These are phyloP conservation scores for Plebejus argus DNA, from an alignment of 2,888 invertebrate genomes.

Conservation along the genomic window DNA sequence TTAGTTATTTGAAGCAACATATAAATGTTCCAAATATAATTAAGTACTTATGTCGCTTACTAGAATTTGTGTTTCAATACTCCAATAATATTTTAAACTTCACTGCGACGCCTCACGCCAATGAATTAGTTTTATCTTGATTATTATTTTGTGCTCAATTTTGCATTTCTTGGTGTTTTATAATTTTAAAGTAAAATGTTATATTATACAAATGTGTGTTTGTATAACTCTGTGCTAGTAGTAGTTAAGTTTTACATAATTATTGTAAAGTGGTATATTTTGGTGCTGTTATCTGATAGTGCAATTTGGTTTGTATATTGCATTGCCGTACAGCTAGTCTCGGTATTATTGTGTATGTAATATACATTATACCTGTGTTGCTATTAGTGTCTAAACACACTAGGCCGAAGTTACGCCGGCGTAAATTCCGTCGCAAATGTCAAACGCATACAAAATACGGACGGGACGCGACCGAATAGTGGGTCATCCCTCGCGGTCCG, in stretches of 20 bases:
- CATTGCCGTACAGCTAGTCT: conserved; percentile 23
- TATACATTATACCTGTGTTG: neutral
- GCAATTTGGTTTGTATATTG: conserved; percentile 6
- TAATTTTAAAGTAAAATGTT: neutral
- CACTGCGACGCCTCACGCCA: neutral
- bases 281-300: conserved; percentile 25
- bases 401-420: no score
- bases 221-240: neutral
- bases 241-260: neutral
- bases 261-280: neutral
- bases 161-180: conserved; percentile 17
- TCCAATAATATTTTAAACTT: neutral
- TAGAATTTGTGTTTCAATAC: neutral
- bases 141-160: conserved; percentile 17
- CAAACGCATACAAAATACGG: no score
- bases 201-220: neutral
- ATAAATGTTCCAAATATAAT: neutral
- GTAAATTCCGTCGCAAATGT: no score
- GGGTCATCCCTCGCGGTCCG: no score
- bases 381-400: neutral
- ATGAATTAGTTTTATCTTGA: conserved; percentile 5
- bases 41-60: neutral
- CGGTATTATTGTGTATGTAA: neutral
- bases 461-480: no score
- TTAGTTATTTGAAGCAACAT: neutral